Evolutionary conservation across 2,113 vertebrate genomes (phyloP).

Genomic region (Galbula dea): DNA sequence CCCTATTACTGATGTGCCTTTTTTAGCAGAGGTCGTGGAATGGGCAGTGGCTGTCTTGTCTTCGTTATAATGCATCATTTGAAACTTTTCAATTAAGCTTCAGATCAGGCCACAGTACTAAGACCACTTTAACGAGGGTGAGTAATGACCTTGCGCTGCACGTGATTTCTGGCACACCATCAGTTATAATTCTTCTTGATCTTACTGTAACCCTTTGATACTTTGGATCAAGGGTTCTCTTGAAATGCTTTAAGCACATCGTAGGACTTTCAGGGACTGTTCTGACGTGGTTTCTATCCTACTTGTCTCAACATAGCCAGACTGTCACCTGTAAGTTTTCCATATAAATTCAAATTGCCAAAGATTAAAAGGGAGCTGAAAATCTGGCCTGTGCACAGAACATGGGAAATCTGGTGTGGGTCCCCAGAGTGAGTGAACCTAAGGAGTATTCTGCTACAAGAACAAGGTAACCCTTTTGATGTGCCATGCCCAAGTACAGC

Average conservation of each 20-base stretch:
- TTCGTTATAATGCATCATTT: constrained; percentile 78
- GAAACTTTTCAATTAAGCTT: constrained; percentile 82
- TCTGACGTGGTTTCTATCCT: constrained; percentile 74
- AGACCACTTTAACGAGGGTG: constrained; percentile 76
- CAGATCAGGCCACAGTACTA: constrained; percentile 76
- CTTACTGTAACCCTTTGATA: constrained; percentile 81
- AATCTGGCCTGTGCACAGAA: constrained; percentile 56
- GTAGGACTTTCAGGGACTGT: constrained; percentile 73
- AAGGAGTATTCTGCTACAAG: constrained; percentile 44
- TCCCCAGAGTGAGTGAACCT: constrained; percentile 63
- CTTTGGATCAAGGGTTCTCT: constrained; percentile 79
- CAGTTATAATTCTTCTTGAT: constrained; percentile 84
- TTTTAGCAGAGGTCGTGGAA: constrained; percentile 74
- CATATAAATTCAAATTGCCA: constrained; percentile 76
- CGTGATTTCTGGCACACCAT: constrained; percentile 77
- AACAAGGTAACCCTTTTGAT: constrained; percentile 70
- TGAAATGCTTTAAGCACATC: constrained; percentile 70
- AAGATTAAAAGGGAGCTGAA: constrained; percentile 79
- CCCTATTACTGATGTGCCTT: constrained; percentile 72
- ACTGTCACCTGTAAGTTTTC: constrained; percentile 75
- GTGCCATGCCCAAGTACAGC: constrained; percentile 35
- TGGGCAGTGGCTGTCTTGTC: constrained; percentile 76
- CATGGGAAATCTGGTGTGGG: constrained; percentile 46
- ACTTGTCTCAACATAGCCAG: constrained; percentile 62
- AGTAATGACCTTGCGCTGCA: constrained; percentile 80